Conservation (phyloP, 2,888 invertebrate species). For the Protophormia terraenovae region DNA sequence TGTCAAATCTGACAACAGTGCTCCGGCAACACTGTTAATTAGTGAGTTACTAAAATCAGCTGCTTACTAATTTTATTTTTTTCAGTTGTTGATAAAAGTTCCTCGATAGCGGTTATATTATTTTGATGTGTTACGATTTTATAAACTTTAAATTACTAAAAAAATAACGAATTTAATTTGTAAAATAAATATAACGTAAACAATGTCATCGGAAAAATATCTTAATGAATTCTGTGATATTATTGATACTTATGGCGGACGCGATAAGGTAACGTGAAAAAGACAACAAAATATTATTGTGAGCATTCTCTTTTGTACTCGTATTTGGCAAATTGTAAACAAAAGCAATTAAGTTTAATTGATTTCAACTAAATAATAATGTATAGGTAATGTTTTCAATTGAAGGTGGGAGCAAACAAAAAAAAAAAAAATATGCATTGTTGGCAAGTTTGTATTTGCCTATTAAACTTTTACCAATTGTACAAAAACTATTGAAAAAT, state of each 20-base stretch:
- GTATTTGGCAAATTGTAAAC: background rate
- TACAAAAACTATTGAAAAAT: background rate
- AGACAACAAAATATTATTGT: background rate
- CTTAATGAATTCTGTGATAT: conserved; percentile 86
- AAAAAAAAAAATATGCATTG: conserved; percentile 40
- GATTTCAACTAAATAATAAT: conserved; percentile 20
- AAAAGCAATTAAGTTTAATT: conserved; percentile 56
- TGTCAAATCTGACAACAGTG: too few species aligned
- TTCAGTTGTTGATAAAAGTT: conserved; percentile 50
- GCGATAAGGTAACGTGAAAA: conserved; percentile 87
- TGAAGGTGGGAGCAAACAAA: conserved; percentile 20
- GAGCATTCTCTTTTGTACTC: background rate
- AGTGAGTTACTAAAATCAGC: background rate
- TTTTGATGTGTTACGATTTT: background rate
- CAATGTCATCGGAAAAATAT: conserved; percentile 75
- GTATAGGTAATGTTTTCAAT: background rate
- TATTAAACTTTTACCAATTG: background rate
- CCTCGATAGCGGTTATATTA: conserved; percentile 2
- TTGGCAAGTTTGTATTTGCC: conserved; percentile 35
- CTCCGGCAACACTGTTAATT: background rate
- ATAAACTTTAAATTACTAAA: background rate
- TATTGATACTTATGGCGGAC: conserved; percentile 90
- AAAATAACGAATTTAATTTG: background rate
- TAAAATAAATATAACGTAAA: background rate
- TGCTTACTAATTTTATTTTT: conserved; percentile 26